Percentiles rank a stretch among this genome's conserved stretches.
Conservation (phyloP, 2,113 vertebrate species). For the Manacus vitellinus region DNA sequence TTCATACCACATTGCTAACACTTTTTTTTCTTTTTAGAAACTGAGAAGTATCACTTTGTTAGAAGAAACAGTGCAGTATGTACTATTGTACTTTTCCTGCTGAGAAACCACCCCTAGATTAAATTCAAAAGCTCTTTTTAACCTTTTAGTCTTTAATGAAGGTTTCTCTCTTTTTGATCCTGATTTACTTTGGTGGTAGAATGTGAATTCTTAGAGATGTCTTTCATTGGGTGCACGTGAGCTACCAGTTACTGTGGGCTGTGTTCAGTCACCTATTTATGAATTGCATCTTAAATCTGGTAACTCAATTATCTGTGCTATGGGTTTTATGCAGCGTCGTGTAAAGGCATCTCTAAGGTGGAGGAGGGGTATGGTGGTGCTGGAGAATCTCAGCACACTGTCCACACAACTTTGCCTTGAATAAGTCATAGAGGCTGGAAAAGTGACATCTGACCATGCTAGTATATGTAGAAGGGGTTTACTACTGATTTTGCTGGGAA, state of each 20-base stretch:
- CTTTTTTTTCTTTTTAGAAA: background rate
- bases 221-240: background rate
- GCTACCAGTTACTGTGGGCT: background rate
- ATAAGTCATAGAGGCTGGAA: background rate
- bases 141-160: background rate
- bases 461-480: background rate
- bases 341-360: background rate
- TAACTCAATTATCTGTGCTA: background rate
- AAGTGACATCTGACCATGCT: background rate
- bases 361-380: background rate
- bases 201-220: background rate
- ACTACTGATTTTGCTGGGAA: background rate
- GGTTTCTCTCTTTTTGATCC: background rate
- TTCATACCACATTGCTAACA: background rate
- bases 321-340: background rate
- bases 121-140: background rate
- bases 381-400: background rate
- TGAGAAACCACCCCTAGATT: background rate
- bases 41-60: background rate
- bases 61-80: background rate
- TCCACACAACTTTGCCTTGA: background rate
- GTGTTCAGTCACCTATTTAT: background rate
- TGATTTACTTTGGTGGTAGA: background rate
- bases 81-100: background rate
- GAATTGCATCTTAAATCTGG: background rate